phyloP scores from a whole-genome alignment of 2,888 invertebrate species.

The Leucoma salicis region DNA sequence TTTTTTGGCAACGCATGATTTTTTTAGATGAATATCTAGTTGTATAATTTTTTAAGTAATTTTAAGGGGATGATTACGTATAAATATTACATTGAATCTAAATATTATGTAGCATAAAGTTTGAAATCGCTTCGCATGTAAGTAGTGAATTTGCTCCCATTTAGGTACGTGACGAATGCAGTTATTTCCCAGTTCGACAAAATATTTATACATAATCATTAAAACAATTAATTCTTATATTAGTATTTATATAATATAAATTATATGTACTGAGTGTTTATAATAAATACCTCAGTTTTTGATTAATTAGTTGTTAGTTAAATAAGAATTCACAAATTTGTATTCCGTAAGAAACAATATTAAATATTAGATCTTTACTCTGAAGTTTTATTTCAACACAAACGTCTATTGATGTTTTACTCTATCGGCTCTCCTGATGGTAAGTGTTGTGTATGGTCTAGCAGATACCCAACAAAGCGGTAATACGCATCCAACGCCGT shows the following conservation, averaged over 20 bases:
- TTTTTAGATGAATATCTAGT: conserved; percentile 1
- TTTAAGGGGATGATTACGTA: conserved; percentile 7
- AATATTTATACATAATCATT: conserved; percentile 13
- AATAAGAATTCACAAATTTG: conserved; percentile 50
- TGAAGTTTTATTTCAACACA: conserved; percentile 30
- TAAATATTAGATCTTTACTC: conserved; percentile 41
- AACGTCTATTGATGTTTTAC: too few species aligned
- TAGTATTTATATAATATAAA: conserved; percentile 26
- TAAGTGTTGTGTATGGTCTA: too few species aligned
- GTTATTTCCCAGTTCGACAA: too few species aligned
- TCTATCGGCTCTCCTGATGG: too few species aligned
- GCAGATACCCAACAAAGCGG: too few species aligned
- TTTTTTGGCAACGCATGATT: conserved; percentile 26
- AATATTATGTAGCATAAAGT: too few species aligned
- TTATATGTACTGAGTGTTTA: background rate
- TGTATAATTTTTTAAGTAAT: conserved; percentile 17
- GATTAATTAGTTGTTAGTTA: conserved; percentile 22
- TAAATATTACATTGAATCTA: conserved; percentile 3
- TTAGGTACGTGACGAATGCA: too few species aligned
- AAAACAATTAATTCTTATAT: conserved; percentile 8
- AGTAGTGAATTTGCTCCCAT: too few species aligned
- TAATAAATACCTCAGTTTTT: conserved; percentile 2
- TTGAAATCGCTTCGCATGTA: too few species aligned
- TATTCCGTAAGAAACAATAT: conserved; percentile 52
- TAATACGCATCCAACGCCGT: too few species aligned